These are phyloP conservation scores for Ellobium chinense DNA, from an alignment of 2,888 invertebrate species.

Conservation along the genomic window DNA sequence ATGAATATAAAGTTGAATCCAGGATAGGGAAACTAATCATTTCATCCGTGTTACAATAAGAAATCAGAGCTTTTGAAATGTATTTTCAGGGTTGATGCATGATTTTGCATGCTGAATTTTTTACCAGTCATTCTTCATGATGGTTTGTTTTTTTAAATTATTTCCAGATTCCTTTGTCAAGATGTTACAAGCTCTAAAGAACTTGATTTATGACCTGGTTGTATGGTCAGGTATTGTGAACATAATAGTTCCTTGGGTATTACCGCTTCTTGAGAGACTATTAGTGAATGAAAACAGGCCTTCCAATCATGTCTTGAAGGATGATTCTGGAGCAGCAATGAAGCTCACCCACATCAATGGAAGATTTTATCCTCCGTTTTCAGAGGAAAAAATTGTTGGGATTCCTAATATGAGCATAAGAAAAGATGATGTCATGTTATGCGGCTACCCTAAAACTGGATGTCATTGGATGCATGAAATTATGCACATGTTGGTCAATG, in stretches of 20 bases:
- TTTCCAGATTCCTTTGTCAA: no score
- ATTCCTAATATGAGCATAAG: constrained; percentile 10
- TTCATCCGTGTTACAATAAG: no score
- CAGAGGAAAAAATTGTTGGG: not conserved
- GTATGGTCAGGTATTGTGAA: not conserved
- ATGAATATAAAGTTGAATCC: no score
- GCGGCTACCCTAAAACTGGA: constrained; percentile 37
- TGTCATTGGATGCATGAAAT: constrained; percentile 44
- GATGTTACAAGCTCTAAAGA: not conserved
- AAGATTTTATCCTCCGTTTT: not conserved
- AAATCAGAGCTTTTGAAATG: no score
- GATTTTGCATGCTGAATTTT: no score
- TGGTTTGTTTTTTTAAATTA: no score
- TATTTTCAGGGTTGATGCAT: no score
- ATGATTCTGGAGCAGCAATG: not conserved
- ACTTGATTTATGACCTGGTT: not conserved
- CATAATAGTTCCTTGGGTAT: not conserved
- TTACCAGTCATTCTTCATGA: no score
- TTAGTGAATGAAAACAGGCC: not conserved
- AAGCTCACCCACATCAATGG: constrained; percentile 8
- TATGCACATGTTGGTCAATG: constrained; percentile 18
- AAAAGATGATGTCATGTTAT: constrained; percentile 26
- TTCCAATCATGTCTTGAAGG: not conserved
- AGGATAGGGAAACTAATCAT: no score
- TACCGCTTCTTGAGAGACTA: not conserved